phyloP scores from a whole-genome alignment of 1,140 invertebrate genomes.

The Rhynchophorus ferrugineus region DNA sequence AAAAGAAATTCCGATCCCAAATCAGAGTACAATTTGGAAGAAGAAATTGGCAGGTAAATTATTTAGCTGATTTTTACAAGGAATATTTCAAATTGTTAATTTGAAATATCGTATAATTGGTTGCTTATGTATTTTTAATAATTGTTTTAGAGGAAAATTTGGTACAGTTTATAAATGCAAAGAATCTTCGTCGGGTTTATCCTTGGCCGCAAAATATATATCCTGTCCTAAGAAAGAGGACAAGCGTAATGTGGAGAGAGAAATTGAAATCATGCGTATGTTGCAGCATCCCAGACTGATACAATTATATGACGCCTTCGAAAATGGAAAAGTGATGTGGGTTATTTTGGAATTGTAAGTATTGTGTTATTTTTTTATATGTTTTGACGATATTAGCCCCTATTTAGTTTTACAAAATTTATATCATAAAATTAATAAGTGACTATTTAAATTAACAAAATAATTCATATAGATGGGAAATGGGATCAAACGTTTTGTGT shows the following conservation, averaged over 20 bases:
- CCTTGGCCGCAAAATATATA: slow-evolving; percentile 91
- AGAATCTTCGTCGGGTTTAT: slow-evolving; percentile 71
- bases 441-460: too few relatives aligned
- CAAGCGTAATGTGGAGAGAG: slow-evolving; percentile 82
- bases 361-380: too few relatives aligned
- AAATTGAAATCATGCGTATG: slow-evolving; percentile 92
- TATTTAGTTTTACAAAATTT: too few relatives aligned
- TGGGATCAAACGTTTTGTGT: too few relatives aligned
- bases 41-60: slow-evolving; percentile 69
- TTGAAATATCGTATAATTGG: too few relatives aligned
- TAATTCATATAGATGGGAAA: too few relatives aligned
- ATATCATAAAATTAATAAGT: too few relatives aligned
- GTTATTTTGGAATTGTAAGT: slow-evolving; percentile 95
- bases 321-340: slow-evolving; percentile 85
- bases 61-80: background rate
- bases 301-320: slow-evolving; percentile 93
- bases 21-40: slow-evolving; percentile 69
- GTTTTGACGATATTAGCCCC: too few relatives aligned
- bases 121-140: too few relatives aligned
- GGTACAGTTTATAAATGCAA: slow-evolving; percentile 90
- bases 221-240: slow-evolving; percentile 78
- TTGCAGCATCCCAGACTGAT: slow-evolving; percentile 90
- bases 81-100: background rate
- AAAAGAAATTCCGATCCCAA: slow-evolving; percentile 69
- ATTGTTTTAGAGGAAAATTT: slow-evolving; percentile 87